Evolutionary conservation across 2,888 invertebrate species (phyloP).

Genomic region (Conistra vaccinii): DNA sequence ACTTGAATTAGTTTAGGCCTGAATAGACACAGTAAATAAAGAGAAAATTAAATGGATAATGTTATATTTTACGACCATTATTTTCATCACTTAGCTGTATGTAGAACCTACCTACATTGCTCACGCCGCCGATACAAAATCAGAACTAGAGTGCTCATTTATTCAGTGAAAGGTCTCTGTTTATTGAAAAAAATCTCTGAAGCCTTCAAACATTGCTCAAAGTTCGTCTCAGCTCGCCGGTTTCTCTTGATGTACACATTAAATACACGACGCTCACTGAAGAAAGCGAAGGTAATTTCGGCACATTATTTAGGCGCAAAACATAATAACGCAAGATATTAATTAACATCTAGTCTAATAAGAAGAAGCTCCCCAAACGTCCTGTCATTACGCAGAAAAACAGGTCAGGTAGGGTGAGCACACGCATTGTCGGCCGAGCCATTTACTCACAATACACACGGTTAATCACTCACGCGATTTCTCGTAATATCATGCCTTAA

Average conservation of each 20-base stretch:
- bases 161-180: neutral
- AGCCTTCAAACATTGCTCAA: constrained; percentile 1
- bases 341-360: constrained; percentile 64
- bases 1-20: neutral
- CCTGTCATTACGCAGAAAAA: constrained; percentile 65
- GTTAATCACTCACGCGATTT: constrained; percentile 83
- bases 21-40: neutral
- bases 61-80: neutral
- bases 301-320: constrained; percentile 36
- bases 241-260: neutral
- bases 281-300: constrained; percentile 41
- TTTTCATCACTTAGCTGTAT: neutral
- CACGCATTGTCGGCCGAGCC: constrained; percentile 73
- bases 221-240: neutral
- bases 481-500: constrained; percentile 76
- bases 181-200: constrained; percentile 7
- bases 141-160: neutral
- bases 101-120: neutral
- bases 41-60: neutral
- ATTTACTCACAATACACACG: constrained; percentile 79
- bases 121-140: neutral
- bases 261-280: constrained; percentile 12
- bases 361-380: constrained; percentile 60
- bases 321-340: constrained; percentile 63
- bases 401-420: constrained; percentile 60